Percentiles rank a stretch among this genome's conserved stretches.
These are phyloP conservation scores for Synchiropus splendidus DNA, from an alignment of 2,113 vertebrate genomes.

Conservation along the genomic window DNA sequence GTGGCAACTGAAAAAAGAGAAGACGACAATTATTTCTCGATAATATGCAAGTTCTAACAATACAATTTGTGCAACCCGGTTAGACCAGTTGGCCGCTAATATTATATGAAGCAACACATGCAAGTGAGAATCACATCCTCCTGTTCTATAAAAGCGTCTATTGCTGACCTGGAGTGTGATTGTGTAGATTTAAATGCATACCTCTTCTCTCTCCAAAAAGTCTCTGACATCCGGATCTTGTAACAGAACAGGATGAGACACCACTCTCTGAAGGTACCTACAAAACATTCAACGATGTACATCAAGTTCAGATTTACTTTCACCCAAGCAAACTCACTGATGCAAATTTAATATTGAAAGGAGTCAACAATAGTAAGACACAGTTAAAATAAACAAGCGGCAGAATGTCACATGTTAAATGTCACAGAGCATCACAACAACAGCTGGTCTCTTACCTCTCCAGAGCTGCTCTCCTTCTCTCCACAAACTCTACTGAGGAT, in stretches of 20 bases:
- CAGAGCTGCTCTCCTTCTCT: conserved; percentile 85
- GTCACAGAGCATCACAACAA: no score
- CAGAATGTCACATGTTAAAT: no score
- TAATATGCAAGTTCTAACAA: not conserved
- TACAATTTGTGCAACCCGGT: not conserved
- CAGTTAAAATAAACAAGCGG: no score
- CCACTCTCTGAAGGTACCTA: conserved; percentile 87
- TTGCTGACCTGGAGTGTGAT: not conserved
- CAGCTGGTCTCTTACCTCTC: conserved; percentile 70
- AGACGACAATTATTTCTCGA: not conserved
- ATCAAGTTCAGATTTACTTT: no score
- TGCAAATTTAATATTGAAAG: no score
- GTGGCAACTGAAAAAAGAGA: conserved; percentile 73
- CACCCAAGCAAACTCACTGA: no score
- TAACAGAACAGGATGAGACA: conserved; percentile 81
- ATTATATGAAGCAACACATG: no score
- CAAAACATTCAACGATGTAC: conserved; percentile 2
- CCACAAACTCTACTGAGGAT: conserved; percentile 91
- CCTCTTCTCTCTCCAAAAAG: conserved; percentile 93
- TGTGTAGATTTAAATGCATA: conserved; percentile 28
- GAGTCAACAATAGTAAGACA: no score
- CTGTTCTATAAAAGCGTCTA: no score
- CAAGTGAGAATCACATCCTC: no score
- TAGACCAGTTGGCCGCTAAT: no score
- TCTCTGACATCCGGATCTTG: conserved; percentile 92